These are phyloP conservation scores for Schlechtendalia chinensis DNA, from an alignment of 1,140 invertebrate species.

Conservation along the genomic window DNA sequence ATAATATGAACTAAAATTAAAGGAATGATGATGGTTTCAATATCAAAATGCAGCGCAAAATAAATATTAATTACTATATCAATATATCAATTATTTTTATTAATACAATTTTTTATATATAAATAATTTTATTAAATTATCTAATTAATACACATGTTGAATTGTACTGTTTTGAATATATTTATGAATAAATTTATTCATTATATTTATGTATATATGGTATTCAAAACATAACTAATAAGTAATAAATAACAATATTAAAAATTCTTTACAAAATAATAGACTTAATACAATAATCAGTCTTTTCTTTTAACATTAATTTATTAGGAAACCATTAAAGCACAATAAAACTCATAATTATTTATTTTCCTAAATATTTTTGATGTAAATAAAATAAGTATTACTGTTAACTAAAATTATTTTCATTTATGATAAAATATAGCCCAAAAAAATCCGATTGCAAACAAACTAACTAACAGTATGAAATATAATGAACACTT, in stretches of 20 bases:
- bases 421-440: slow-evolving; percentile 24
- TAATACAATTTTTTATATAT: too few relatives aligned
- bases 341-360: slow-evolving; percentile 18
- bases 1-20: too few relatives aligned
- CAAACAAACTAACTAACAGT: slow-evolving; percentile 18
- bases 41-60: too few relatives aligned
- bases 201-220: not conserved
- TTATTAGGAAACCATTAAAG: not conserved
- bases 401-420: not conserved
- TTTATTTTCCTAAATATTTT: not conserved
- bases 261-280: not conserved
- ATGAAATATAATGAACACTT: slow-evolving; percentile 42
- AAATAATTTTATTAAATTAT: not conserved
- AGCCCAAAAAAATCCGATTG: slow-evolving; percentile 19
- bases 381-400: not conserved
- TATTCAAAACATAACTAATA: slow-evolving; percentile 2
- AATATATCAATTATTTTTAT: not conserved
- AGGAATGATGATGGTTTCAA: too few relatives aligned
- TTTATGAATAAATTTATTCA: slow-evolving; percentile 7
- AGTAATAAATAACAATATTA: slow-evolving; percentile 14
- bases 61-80: not conserved
- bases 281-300: slow-evolving; percentile 24
- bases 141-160: not conserved
- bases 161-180: not conserved
- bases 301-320: slow-evolving; percentile 22